Conservation (phyloP, 2,113 vertebrate genomes). For the Malurus alboscapulatus region DNA sequence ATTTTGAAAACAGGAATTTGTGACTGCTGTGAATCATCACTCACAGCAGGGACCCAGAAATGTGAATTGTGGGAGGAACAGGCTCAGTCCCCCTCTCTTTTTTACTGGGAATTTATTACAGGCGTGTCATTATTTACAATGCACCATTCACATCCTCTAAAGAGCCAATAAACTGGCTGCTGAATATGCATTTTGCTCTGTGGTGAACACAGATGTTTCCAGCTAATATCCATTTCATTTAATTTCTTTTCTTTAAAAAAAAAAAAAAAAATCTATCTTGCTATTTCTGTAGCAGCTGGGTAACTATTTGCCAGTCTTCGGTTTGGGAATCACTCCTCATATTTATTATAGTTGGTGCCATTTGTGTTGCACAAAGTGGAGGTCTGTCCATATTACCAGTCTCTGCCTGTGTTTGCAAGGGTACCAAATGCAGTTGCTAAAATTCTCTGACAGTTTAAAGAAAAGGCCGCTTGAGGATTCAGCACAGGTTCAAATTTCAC, state of each 20-base stretch:
- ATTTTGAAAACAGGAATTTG: constrained; percentile 82
- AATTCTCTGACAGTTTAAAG: constrained; percentile 46
- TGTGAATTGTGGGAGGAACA: constrained; percentile 76
- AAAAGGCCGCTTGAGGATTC: constrained; percentile 7
- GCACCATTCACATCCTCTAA: constrained; percentile 82
- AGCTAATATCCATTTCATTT: constrained; percentile 85
- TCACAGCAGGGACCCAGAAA: constrained; percentile 78
- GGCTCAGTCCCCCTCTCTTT: constrained; percentile 72
- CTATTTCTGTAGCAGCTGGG: constrained; percentile 81
- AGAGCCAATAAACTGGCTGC: constrained; percentile 82
- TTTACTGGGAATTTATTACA: constrained; percentile 81
- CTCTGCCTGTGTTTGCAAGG: constrained; percentile 37
- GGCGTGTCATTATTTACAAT: constrained; percentile 82
- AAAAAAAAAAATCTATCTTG: constrained; percentile 72
- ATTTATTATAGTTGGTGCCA: constrained; percentile 69
- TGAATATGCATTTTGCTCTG: constrained; percentile 84
- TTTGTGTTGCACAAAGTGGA: constrained; percentile 60
- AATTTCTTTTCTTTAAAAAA: constrained; percentile 78
- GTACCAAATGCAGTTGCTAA: constrained; percentile 59
- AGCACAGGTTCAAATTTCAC: constrained; percentile 43
- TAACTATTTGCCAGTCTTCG: constrained; percentile 73
- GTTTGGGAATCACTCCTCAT: constrained; percentile 74
- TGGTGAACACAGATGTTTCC: constrained; percentile 83
- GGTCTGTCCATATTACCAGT: constrained; percentile 64
- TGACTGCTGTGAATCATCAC: constrained; percentile 79